Evolutionary conservation across 2,888 invertebrate species (phyloP), one percentile per base, ranked within the genome.

Genomic region (Chrysomela aeneicollis): DNA sequence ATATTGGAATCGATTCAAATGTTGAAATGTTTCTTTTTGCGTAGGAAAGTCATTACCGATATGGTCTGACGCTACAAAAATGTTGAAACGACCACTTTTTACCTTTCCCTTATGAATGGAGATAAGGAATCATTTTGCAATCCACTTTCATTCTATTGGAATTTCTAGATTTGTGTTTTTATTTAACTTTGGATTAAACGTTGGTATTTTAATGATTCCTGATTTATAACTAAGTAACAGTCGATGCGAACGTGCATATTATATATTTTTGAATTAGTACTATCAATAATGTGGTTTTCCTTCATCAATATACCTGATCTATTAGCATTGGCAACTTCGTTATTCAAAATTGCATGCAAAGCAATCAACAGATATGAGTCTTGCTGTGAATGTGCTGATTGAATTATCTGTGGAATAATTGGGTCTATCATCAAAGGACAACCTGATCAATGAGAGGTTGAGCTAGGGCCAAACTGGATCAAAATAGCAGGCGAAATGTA

Each of bases 51-150:
- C 42, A 42, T 42, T 42, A 42, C 42, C n/a, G 32, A 35, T 35
- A 35, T 42, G 42, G n/a, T 4, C 8, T 10, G 42, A 9, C 32
- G 10, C 47, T 47, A 17, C 19, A 49, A 22, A 21, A 47, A 61
- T 54, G 52, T 53, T 52, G 30, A 52, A 52, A 54, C 47, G 32
- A 32, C 61, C 54, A 30, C 54, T 61, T 61, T 61, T 53, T 61
- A 49, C 49, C 46, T 12, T 49, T 8, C 19, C 26, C 32, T 26
- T 35, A 55, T 61, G 49, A 61, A 32, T 17, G n/a, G 47, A 6
- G 61, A 61, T 55, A 61, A 55, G 61, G 49, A 55, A 61, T 55
- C 35, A 55, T 61, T 61, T 55, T 47, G 47, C 22, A 47, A 21
- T 59, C 61, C 21, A 49, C 54, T 51, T 52, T 61, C 61, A 47